phyloP scores from a whole-genome alignment of 2,797 vertebrate species.

The Phalanger gymnotis region DNA sequence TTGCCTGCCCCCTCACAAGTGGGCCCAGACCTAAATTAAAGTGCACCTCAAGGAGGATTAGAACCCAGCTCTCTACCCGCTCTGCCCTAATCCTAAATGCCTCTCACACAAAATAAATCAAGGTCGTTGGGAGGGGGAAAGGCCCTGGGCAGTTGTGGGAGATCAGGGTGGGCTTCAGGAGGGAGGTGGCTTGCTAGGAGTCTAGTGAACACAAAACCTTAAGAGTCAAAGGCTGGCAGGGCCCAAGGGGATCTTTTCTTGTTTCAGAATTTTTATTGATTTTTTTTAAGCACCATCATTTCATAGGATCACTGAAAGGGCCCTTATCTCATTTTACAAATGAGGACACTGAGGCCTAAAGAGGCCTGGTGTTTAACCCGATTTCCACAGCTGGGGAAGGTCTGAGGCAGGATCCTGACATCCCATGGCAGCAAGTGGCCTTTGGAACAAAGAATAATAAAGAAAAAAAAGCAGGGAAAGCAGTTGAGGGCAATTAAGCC shows the following conservation, averaged over 20 bases:
- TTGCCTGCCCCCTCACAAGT: too few relatives aligned
- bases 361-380: neutral
- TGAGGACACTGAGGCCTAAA: neutral
- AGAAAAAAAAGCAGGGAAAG: too few relatives aligned
- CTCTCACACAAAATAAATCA: neutral
- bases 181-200: neutral
- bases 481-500: too few relatives aligned
- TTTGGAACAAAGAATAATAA: neutral
- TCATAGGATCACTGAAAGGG: neutral
- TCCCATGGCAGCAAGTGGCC: neutral
- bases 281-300: neutral
- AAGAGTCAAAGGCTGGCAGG: neutral
- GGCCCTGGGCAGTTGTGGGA: neutral
- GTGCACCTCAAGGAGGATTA: too few relatives aligned
- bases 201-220: too few relatives aligned
- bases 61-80: too few relatives aligned
- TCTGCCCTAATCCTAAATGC: too few relatives aligned
- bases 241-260: neutral
- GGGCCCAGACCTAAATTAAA: too few relatives aligned
- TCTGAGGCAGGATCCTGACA: too few relatives aligned
- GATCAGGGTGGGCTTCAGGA: neutral
- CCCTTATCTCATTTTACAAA: accelerated
- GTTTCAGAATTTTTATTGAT: neutral
- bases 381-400: neutral
- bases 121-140: neutral